These are phyloP conservation scores for Ophion ventricosus DNA, from an alignment of 2,888 invertebrate species.

Conservation along the genomic window DNA sequence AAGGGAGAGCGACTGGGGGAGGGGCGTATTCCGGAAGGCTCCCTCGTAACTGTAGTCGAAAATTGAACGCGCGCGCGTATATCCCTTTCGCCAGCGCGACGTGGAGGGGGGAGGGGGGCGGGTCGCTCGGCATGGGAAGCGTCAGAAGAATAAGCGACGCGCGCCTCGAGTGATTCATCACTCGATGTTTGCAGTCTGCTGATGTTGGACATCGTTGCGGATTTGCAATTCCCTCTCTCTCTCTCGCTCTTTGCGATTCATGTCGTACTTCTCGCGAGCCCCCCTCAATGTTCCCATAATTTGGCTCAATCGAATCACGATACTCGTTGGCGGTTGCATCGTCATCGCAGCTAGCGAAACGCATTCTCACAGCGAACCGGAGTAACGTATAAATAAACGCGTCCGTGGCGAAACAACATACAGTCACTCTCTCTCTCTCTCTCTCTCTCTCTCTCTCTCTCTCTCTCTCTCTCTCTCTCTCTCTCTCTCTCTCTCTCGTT, in stretches of 20 bases:
- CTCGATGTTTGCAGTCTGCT: slow-evolving; percentile 47
- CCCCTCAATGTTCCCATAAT: not conserved
- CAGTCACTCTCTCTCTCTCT: slow-evolving; percentile 28
- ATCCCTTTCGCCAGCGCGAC: not conserved
- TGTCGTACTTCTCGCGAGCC: not conserved
- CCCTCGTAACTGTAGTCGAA: slow-evolving; percentile 45
- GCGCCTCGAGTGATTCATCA: slow-evolving; percentile 40
- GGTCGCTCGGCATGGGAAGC: slow-evolving; percentile 24
- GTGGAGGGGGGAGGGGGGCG: slow-evolving; percentile 2
- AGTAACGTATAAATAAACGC: slow-evolving; percentile 65
- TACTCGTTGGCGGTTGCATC: slow-evolving; percentile 54
- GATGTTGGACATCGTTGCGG: slow-evolving; percentile 28
- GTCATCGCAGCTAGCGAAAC: slow-evolving; percentile 38
- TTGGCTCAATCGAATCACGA: slow-evolving; percentile 53
- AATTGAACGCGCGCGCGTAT: slow-evolving; percentile 33
- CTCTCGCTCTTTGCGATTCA: not conserved
- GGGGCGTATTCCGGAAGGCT: slow-evolving; percentile 32
- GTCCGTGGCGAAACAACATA: slow-evolving; percentile 39
- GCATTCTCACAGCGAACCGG: slow-evolving; percentile 35
- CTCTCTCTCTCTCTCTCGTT: slow-evolving; percentile 28
- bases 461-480: slow-evolving; percentile 19
- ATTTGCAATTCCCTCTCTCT: slow-evolving; percentile 18
- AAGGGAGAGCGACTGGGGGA: not conserved
- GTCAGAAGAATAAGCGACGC: slow-evolving; percentile 28
- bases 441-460: slow-evolving; percentile 21